Evolutionary conservation across 2,113 vertebrate species (phyloP).

Genomic region (Tetraodon nigroviridis): DNA sequence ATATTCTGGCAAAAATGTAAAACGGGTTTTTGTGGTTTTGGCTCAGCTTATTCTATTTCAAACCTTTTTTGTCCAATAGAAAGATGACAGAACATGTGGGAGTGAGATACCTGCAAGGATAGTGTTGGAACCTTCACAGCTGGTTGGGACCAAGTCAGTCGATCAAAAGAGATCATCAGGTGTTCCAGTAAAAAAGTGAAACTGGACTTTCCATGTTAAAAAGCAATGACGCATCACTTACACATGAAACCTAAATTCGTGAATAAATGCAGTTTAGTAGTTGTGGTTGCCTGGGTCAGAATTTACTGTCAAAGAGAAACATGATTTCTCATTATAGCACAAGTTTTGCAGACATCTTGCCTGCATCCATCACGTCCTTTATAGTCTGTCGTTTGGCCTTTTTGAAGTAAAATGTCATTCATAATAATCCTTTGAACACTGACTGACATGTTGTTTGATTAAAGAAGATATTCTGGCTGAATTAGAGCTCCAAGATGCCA

Average conservation of each 20-base stretch:
- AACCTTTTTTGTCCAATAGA: not conserved
- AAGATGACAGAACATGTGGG: too few relatives aligned
- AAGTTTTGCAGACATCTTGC: constrained; percentile 25
- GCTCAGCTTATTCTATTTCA: not conserved
- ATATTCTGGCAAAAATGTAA: too few relatives aligned
- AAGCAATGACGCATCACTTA: constrained; percentile 26
- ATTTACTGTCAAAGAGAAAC: not conserved
- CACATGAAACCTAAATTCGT: constrained; percentile 23
- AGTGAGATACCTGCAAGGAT: too few relatives aligned
- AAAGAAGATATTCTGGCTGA: constrained; percentile 58
- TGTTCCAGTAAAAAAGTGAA: constrained; percentile 25
- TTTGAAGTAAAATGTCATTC: constrained; percentile 45
- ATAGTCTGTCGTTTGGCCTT: constrained; percentile 45
- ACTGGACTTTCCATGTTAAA: constrained; percentile 20
- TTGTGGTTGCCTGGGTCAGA: not conserved
- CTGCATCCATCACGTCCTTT: constrained; percentile 33
- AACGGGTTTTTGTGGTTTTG: too few relatives aligned
- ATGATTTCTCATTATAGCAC: constrained; percentile 15
- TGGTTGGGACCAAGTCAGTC: too few relatives aligned
- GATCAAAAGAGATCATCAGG: too few relatives aligned
- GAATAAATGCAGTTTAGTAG: constrained; percentile 7
- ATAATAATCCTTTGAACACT: constrained; percentile 61
- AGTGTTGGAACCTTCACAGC: too few relatives aligned
- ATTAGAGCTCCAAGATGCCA: constrained; percentile 44
- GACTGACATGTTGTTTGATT: constrained; percentile 68